phyloP scores from a whole-genome alignment of 2,797 vertebrate species.

The Pipistrellus kuhlii region DNA sequence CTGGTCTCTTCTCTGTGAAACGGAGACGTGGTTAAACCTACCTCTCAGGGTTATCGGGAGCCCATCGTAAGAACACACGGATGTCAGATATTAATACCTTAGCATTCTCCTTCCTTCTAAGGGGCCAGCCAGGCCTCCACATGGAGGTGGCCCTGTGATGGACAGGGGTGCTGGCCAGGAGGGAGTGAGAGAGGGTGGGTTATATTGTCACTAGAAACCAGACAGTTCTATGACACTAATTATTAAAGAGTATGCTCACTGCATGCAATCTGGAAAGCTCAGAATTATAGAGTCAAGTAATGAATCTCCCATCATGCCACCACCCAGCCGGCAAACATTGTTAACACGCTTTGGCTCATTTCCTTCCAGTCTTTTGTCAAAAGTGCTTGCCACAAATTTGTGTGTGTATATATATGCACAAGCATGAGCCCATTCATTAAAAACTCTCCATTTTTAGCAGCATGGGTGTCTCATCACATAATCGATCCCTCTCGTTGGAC shows the following conservation, averaged over 20 bases:
- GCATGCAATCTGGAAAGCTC: neutral
- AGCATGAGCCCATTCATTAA: neutral
- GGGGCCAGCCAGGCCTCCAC: neutral
- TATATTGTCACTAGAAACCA: neutral
- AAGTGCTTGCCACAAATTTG: neutral
- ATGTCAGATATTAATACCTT: neutral
- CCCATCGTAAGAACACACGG: neutral
- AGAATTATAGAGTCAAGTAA: neutral
- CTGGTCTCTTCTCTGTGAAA: neutral
- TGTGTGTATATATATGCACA: neutral
- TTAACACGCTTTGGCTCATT: neutral
- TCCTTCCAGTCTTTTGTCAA: slow-evolving; percentile 46
- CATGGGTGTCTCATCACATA: neutral
- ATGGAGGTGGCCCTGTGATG: neutral
- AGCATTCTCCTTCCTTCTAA: neutral
- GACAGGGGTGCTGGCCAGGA: neutral
- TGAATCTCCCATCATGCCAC: neutral
- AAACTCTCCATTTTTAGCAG: neutral
- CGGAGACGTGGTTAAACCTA: no score
- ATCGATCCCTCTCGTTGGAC: neutral
- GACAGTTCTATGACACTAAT: neutral
- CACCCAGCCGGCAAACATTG: neutral
- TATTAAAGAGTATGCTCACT: neutral
- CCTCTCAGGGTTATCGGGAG: neutral
- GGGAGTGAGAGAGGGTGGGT: no score